Conservation (phyloP, 1,140 invertebrate genomes). For the Nasonia giraulti region DNA sequence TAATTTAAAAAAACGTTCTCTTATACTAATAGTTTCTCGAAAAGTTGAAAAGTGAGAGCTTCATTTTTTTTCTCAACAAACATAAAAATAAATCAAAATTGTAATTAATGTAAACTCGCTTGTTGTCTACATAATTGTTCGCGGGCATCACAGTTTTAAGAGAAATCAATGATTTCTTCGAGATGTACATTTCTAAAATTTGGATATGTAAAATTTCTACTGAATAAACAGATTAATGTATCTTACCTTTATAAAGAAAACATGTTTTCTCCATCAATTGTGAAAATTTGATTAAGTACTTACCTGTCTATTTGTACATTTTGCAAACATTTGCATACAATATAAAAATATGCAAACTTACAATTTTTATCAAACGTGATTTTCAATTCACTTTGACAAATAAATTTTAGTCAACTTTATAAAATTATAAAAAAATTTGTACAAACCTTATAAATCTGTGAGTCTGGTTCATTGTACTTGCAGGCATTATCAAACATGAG, state of each 20-base stretch:
- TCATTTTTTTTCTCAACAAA: too few relatives aligned
- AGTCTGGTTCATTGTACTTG: conserved; percentile 99
- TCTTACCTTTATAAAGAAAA: conserved; percentile 5
- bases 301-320: not conserved
- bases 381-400: not conserved
- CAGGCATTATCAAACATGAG: conserved; percentile 99
- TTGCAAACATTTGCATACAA: not conserved
- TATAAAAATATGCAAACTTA: not conserved
- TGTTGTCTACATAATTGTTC: too few relatives aligned
- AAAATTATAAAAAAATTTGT: conserved; percentile 34
- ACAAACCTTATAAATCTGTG: conserved; percentile 95
- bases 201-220: not conserved
- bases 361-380: not conserved
- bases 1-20: too few relatives aligned
- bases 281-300: not conserved
- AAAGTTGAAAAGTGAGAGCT: too few relatives aligned
- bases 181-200: not conserved
- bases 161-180: too few relatives aligned
- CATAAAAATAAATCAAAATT: too few relatives aligned
- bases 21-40: too few relatives aligned
- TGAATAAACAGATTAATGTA: not conserved
- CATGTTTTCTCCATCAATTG: not conserved
- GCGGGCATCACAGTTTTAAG: too few relatives aligned
- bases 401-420: conserved; percentile 1
- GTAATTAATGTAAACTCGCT: too few relatives aligned